Percentiles rank a stretch among this genome's conserved stretches.
Conservation (phyloP, 2,113 vertebrate species). For the Callocephalon fimbriatum region DNA sequence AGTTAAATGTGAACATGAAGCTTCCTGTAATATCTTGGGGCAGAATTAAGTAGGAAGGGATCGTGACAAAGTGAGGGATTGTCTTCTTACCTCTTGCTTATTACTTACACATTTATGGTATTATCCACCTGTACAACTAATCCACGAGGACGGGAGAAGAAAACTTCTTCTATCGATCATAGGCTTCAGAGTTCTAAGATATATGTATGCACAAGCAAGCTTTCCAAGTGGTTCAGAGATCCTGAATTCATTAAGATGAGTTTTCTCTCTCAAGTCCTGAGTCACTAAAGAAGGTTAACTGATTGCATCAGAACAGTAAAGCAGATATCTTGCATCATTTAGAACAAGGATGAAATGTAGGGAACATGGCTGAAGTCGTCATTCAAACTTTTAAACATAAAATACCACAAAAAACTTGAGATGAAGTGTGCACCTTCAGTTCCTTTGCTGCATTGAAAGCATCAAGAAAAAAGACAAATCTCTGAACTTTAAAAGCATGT, state of each 20-base stretch:
- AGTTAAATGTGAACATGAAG: not conserved
- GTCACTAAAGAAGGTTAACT: not conserved
- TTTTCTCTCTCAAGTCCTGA: not conserved
- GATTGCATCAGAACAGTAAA: not conserved
- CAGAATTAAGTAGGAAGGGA: not conserved
- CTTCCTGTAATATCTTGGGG: not conserved
- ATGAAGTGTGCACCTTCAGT: accelerated
- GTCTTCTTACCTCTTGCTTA: not conserved
- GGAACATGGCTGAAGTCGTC: not conserved
- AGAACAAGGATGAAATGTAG: not conserved
- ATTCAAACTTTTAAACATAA: not conserved
- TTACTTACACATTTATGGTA: not conserved
- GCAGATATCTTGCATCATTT: not conserved
- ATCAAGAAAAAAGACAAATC: not conserved
- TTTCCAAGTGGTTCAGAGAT: not conserved
- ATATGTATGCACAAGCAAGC: not conserved
- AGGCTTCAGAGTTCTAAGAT: not conserved
- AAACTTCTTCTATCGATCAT: not conserved
- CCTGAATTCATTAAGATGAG: not conserved
- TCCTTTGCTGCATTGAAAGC: not conserved
- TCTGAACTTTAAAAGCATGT: not conserved
- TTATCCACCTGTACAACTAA: not conserved
- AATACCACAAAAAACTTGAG: accelerated
- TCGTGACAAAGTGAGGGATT: not conserved
- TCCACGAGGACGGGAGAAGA: not conserved